Evolutionary conservation across 2,888 invertebrate genomes (phyloP).

Genomic region (Drosophila austrosaltans): DNA sequence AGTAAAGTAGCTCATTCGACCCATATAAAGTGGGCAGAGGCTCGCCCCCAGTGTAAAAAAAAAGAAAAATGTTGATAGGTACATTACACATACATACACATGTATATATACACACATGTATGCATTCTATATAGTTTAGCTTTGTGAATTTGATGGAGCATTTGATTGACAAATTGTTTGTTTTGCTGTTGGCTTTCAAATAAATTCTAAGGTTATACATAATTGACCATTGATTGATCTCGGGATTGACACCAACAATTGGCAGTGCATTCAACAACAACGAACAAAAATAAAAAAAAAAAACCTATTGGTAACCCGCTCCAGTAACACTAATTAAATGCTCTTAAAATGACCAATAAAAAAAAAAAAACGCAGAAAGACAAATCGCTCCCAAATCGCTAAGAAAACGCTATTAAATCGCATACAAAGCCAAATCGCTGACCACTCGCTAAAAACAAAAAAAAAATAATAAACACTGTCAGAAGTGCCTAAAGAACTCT

Average conservation of each 20-base stretch:
- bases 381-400: background rate
- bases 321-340: constrained; percentile 5
- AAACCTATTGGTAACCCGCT: background rate
- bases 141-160: constrained; percentile 20
- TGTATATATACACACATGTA: constrained; percentile 10
- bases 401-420: background rate
- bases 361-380: background rate
- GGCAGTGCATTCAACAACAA: background rate
- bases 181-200: constrained; percentile 25
- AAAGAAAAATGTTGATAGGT: background rate
- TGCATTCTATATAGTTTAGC: constrained; percentile 28
- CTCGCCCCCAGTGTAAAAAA: constrained; percentile 11
- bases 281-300: too few species aligned
- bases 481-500: too few species aligned
- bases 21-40: constrained; percentile 40
- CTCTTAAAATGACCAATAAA: background rate
- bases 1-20: constrained; percentile 53
- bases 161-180: constrained; percentile 72
- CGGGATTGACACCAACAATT: constrained; percentile 57
- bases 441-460: too few species aligned
- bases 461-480: too few species aligned
- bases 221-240: constrained; percentile 54
- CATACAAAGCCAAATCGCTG: background rate
- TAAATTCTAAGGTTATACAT: constrained; percentile 61
- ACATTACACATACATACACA: background rate